These are phyloP conservation scores for Ceraclea dissimilis DNA, from an alignment of 2,888 invertebrate species.

Conservation along the genomic window DNA sequence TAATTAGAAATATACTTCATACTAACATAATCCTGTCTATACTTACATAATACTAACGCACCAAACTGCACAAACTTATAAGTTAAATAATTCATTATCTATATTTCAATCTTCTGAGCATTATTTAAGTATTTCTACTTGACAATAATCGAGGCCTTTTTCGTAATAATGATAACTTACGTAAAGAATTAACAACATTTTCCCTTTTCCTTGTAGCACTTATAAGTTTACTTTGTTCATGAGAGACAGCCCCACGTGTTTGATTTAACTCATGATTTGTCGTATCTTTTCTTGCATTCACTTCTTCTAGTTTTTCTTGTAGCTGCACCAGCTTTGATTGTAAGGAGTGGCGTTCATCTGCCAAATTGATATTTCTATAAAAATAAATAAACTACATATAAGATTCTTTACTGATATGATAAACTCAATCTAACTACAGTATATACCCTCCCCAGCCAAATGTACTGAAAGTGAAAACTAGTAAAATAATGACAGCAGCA, in stretches of 20 bases:
- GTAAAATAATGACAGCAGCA: not conserved
- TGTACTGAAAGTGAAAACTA: too few species aligned
- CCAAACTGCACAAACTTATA: not conserved
- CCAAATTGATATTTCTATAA: slow-evolving; percentile 25
- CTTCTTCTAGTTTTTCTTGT: slow-evolving; percentile 30
- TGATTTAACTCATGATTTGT: slow-evolving; percentile 32
- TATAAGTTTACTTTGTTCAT: slow-evolving; percentile 12
- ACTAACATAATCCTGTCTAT: not conserved
- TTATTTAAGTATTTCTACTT: too few species aligned
- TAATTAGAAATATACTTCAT: too few species aligned
- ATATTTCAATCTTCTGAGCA: too few species aligned
- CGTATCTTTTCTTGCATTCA: slow-evolving; percentile 35
- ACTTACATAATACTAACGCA: not conserved
- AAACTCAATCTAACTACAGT: too few species aligned
- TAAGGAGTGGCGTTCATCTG: slow-evolving; percentile 15
- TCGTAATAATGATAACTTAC: slow-evolving; percentile 5
- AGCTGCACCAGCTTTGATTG: slow-evolving; percentile 27
- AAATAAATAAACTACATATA: not conserved
- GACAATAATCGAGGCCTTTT: too few species aligned
- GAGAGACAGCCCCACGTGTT: slow-evolving; percentile 30
- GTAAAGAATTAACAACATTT: slow-evolving; percentile 1
- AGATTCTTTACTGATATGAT: too few species aligned
- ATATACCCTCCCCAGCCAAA: too few species aligned
- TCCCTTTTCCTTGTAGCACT: slow-evolving; percentile 8
- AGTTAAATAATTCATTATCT: too few species aligned